These are phyloP conservation scores for Euleptes europaea DNA, from an alignment of 2,113 vertebrate species.

Conservation along the genomic window DNA sequence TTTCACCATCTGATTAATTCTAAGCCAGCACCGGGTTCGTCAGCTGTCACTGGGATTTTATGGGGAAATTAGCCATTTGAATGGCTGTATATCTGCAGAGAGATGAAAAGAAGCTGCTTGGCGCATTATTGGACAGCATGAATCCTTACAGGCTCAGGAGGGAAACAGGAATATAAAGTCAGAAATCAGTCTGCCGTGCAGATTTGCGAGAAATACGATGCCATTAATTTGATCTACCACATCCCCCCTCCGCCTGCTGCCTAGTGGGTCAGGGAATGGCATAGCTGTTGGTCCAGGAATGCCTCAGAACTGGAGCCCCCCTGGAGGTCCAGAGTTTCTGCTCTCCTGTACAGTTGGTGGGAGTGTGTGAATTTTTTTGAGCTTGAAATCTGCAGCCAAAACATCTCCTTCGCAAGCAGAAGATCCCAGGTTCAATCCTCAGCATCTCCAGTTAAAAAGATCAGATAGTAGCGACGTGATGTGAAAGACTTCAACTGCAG, in stretches of 20 bases:
- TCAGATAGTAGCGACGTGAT: too few species aligned
- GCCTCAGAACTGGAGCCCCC: background rate
- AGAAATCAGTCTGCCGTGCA: background rate
- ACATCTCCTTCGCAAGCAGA: too few species aligned
- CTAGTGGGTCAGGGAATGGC: too few species aligned
- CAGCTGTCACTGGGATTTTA: background rate
- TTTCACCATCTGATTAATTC: background rate
- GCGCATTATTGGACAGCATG: background rate
- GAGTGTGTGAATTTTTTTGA: background rate
- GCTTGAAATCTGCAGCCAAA: too few species aligned
- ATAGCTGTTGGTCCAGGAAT: background rate
- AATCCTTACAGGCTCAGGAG: background rate
- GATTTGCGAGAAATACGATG: background rate
- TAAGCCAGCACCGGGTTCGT: background rate
- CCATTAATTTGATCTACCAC: slow-evolving; percentile 3
- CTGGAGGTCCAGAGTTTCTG: background rate
- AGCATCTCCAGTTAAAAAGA: too few species aligned
- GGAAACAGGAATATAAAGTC: background rate
- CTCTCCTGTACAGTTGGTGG: background rate
- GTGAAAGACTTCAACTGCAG: too few species aligned
- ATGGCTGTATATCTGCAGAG: slow-evolving; percentile 2
- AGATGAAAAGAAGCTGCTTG: background rate
- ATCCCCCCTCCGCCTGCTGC: background rate
- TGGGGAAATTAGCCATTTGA: slow-evolving; percentile 13
- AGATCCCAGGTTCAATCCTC: too few species aligned